Evolutionary conservation across 2,888 invertebrate genomes (phyloP).

Genomic region (Chouioia cunea): DNA sequence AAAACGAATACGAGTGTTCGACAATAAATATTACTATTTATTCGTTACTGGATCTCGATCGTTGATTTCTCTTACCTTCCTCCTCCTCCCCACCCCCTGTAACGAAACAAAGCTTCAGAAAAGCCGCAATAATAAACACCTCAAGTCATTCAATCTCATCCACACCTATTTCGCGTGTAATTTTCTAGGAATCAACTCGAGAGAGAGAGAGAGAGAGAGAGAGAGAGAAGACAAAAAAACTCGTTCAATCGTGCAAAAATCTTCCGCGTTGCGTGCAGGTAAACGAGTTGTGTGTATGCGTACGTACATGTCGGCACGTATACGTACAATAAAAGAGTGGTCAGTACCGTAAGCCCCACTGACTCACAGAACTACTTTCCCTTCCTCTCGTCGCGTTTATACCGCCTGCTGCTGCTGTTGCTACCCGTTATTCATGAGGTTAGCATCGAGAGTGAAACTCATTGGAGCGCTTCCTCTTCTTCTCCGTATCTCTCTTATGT

Average conservation of each 20-base stretch:
- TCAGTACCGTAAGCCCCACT: slow-evolving; percentile 41
- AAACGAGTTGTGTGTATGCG: neutral
- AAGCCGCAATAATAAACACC: too few relatives aligned
- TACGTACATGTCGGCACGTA: neutral
- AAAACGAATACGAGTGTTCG: too few relatives aligned
- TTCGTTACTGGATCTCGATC: too few relatives aligned
- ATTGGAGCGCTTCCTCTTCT: slow-evolving; percentile 5
- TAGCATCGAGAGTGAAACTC: slow-evolving; percentile 59
- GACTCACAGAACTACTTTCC: slow-evolving; percentile 68
- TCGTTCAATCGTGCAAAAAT: too few relatives aligned
- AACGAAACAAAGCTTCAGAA: too few relatives aligned
- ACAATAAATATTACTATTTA: too few relatives aligned
- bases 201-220: slow-evolving; percentile 4
- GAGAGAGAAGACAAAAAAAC: neutral
- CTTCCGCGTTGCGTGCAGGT: slow-evolving; percentile 10
- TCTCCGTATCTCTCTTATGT: neutral
- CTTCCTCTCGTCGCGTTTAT: slow-evolving; percentile 57
- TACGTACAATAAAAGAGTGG: slow-evolving; percentile 37
- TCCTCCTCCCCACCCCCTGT: too few relatives aligned
- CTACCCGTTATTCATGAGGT: slow-evolving; percentile 61
- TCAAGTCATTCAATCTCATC: too few relatives aligned
- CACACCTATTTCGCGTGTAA: too few relatives aligned
- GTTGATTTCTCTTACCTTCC: too few relatives aligned
- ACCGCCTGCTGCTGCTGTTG: slow-evolving; percentile 52
- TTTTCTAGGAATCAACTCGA: too few relatives aligned